Evolutionary conservation across 2,797 vertebrate genomes (phyloP).

Genomic region (Morelia viridis): DNA sequence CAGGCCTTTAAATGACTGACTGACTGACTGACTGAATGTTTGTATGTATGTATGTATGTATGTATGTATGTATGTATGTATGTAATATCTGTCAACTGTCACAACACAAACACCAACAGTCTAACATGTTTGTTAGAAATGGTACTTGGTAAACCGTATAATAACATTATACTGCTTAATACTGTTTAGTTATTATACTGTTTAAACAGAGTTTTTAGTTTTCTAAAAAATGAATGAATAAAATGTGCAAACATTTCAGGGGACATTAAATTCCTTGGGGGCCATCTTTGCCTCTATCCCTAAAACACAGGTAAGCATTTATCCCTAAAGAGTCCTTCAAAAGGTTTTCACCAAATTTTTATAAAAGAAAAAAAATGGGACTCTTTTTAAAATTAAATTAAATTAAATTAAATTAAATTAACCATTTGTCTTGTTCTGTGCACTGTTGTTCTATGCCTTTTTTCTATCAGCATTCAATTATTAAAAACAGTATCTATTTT

Average conservation of each 20-base stretch:
- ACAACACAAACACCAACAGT: background rate
- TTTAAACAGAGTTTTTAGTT: background rate
- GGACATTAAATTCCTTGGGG: background rate
- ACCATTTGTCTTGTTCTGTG: background rate
- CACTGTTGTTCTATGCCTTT: background rate
- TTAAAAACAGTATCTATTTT: background rate
- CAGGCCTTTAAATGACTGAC: background rate
- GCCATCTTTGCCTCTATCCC: background rate
- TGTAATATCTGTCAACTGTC: background rate
- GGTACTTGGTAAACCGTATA: background rate
- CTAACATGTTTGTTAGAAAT: rapidly evolving
- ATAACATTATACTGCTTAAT: background rate
- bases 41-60: too few relatives aligned
- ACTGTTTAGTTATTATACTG: too few relatives aligned
- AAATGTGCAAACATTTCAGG: conserved; percentile 19
- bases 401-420: background rate
- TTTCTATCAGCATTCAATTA: background rate
- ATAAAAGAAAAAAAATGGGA: background rate
- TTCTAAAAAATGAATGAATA: background rate
- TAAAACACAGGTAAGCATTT: too few relatives aligned
- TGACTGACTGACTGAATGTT: too few relatives aligned
- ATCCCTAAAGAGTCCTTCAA: background rate
- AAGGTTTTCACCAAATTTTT: background rate
- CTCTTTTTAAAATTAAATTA: background rate
- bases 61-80: too few relatives aligned